These are phyloP conservation scores for Strigamia transsilvanica DNA, from an alignment of 2,888 invertebrate species.

Conservation along the genomic window DNA sequence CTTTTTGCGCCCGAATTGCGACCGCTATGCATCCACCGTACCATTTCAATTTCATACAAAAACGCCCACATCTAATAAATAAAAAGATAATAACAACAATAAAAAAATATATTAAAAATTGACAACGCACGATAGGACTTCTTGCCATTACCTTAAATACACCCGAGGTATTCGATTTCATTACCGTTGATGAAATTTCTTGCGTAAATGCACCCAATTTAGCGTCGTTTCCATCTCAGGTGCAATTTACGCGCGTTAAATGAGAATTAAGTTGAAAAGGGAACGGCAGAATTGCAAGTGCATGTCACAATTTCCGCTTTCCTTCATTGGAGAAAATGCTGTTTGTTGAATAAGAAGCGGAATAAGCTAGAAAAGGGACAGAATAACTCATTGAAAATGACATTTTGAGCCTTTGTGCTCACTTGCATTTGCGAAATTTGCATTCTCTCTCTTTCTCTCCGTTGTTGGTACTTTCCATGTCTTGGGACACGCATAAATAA, in stretches of 20 bases:
- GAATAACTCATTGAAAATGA: conserved; percentile 11
- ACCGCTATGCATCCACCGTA: not conserved
- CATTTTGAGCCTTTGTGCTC: conserved; percentile 13
- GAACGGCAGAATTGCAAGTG: not conserved
- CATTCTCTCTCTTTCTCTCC: not conserved
- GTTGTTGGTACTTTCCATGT: no score
- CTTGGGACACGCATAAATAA: no score
- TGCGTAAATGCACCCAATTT: not conserved
- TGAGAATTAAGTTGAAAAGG: not conserved
- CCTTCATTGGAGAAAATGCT: conserved; percentile 13
- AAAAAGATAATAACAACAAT: no score
- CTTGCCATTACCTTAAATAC: no score
- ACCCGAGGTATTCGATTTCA: no score
- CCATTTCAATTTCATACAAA: conserved; percentile 1
- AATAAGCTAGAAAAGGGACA: conserved; percentile 2
- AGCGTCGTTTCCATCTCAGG: not conserved
- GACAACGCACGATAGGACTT: no score
- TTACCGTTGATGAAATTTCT: no score
- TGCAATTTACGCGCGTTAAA: conserved; percentile 1
- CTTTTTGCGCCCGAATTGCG: not conserved
- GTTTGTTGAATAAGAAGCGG: conserved; percentile 1
- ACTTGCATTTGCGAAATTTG: conserved; percentile 10
- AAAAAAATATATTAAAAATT: no score
- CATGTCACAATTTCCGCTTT: not conserved
- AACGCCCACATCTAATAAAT: not conserved